Conservation (phyloP, 2,888 invertebrate species). For the Sinotaia quadrata region DNA sequence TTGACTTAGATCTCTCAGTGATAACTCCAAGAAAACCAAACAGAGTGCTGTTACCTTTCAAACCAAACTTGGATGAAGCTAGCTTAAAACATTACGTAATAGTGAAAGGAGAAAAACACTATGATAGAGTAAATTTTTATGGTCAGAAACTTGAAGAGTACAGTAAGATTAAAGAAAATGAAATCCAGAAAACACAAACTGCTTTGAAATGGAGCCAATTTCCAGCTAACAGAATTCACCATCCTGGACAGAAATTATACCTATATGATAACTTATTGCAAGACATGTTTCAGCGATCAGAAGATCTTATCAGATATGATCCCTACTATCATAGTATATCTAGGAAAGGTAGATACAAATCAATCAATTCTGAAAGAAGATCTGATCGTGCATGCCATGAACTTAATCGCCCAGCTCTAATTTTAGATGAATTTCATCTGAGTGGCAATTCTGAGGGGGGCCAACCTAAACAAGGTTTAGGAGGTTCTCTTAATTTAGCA, state of each 20-base stretch:
- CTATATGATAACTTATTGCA: constrained; percentile 2
- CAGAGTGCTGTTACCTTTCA: background rate
- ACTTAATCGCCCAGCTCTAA: background rate
- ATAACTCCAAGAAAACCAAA: background rate
- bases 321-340: constrained; percentile 1
- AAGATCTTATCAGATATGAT: background rate
- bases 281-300: constrained; percentile 6
- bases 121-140: constrained; percentile 15
- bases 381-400: no score
- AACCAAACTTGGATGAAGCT: background rate
- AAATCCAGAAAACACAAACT: background rate
- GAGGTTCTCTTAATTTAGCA: background rate
- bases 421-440: background rate
- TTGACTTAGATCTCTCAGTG: constrained; percentile 16
- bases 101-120: constrained; percentile 5
- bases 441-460: background rate
- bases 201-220: background rate
- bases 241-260: constrained; percentile 7
- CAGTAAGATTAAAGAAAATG: background rate
- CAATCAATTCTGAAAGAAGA: no score
- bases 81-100: no score
- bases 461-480: background rate
- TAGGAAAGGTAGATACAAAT: background rate
- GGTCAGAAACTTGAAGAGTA: constrained; percentile 7
- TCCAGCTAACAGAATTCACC: constrained; percentile 25